Percentiles rank a stretch among this genome's conserved stretches.
phyloP scores from a whole-genome alignment of 2,797 vertebrate genomes.

The Trichosurus vulpecula region DNA sequence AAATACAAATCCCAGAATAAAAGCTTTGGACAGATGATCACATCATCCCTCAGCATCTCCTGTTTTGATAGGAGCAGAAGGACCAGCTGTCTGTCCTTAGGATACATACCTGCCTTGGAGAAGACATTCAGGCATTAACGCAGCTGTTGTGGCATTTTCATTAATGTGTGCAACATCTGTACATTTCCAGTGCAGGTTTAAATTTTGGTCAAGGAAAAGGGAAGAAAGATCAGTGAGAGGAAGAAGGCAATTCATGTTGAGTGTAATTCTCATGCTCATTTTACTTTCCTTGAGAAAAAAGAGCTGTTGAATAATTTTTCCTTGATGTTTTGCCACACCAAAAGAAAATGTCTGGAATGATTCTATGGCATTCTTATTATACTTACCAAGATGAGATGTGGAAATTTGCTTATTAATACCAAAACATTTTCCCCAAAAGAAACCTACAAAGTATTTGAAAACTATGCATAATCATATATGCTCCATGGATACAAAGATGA shows the following conservation, averaged over 20 bases:
- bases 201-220: slow-evolving; percentile 13
- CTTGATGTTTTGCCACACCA: background rate
- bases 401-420: slow-evolving; percentile 1
- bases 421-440: slow-evolving; percentile 48
- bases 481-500: background rate
- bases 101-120: background rate
- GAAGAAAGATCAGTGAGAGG: background rate
- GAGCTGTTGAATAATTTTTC: background rate
- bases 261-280: background rate
- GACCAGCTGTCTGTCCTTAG: slow-evolving; percentile 4
- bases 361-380: slow-evolving; percentile 25
- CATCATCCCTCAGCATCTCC: slow-evolving; percentile 31
- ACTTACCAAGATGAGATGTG: background rate
- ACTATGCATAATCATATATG: background rate
- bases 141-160: background rate
- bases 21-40: slow-evolving; percentile 24
- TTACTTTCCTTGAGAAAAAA: background rate
- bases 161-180: background rate
- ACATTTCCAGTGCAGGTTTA: background rate
- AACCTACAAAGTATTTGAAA: slow-evolving; percentile 9
- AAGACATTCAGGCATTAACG: background rate
- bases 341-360: background rate
- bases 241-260: background rate
- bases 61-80: background rate
- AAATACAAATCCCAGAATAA: background rate